Conservation (phyloP, 2,113 vertebrate genomes). For the Oryzias curvinotus region DNA sequence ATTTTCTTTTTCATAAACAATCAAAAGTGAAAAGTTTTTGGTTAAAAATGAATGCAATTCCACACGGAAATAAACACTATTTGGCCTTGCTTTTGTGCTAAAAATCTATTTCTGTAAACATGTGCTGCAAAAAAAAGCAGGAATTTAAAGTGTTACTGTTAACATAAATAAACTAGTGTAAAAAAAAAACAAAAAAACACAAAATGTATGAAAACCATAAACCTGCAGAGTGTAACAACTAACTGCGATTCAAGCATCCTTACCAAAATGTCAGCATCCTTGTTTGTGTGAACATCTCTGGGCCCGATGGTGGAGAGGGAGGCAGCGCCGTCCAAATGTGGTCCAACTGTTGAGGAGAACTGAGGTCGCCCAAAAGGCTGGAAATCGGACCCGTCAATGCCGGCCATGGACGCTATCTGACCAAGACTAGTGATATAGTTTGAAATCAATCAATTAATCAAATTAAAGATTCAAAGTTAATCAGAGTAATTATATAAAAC, state of each 20-base stretch:
- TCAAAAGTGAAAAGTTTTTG: no score
- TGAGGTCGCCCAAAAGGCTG: conserved; percentile 78
- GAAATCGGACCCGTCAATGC: conserved; percentile 90
- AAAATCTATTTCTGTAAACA: no score
- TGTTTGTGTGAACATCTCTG: conserved; percentile 14
- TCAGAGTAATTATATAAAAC: no score
- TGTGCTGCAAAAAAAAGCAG: no score
- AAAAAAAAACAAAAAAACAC: background rate
- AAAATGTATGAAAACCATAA: background rate
- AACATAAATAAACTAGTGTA: no score
- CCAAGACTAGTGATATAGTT: conserved; percentile 80
- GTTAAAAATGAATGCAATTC: no score
- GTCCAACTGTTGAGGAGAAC: conserved; percentile 80
- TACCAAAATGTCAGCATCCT: conserved; percentile 22
- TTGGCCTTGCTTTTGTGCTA: no score
- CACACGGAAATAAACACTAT: no score
- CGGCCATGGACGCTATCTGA: conserved; percentile 87
- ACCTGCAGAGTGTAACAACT: background rate
- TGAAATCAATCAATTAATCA: background rate
- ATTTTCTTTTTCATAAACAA: no score
- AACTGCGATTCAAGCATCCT: background rate
- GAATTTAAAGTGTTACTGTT: no score
- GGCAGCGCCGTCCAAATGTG: conserved; percentile 2
- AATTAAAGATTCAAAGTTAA: no score
- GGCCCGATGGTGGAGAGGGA: conserved; percentile 7